Conservation (phyloP, 1,140 invertebrate genomes). For the Papilio machaon region DNA sequence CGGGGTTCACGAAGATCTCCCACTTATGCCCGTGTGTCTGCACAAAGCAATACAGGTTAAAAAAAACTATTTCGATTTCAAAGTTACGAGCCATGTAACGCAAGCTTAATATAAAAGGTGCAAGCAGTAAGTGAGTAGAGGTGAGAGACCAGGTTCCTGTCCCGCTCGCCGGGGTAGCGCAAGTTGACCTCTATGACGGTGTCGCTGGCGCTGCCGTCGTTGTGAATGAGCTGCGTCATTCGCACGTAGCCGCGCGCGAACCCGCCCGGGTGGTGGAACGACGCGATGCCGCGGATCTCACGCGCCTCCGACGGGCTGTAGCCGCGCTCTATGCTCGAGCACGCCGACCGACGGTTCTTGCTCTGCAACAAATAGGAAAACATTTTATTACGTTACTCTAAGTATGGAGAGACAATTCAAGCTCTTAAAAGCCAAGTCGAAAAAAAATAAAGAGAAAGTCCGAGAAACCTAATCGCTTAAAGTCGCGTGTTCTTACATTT, state of each 20-base stretch:
- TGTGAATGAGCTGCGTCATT: conserved; percentile 94
- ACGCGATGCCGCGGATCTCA: conserved; percentile 93
- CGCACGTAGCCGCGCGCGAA: conserved; percentile 93
- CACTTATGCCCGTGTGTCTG: conserved; percentile 94
- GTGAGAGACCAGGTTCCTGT: conserved; percentile 88
- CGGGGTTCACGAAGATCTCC: conserved; percentile 96
- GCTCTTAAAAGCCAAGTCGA: neutral
- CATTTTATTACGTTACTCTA: neutral
- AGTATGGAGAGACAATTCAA: neutral
- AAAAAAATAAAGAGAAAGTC: no score
- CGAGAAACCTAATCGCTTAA: no score
- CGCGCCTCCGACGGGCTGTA: conserved; percentile 92
- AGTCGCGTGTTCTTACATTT: conserved; percentile 81
- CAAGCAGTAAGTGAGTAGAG: neutral
- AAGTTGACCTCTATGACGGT: conserved; percentile 95
- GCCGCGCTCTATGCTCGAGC: conserved; percentile 92
- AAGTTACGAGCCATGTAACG: no score
- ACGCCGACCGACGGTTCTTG: conserved; percentile 88
- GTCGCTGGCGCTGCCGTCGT: conserved; percentile 93
- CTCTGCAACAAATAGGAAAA: conserved; percentile 40
- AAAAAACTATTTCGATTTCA: no score
- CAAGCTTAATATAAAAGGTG: no score
- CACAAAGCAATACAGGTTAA: conserved; percentile 46
- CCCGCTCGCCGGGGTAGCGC: conserved; percentile 90
- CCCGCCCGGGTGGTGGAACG: conserved; percentile 94